These are phyloP conservation scores for Ophiothrix spiculata DNA, from an alignment of 35 echinoderm and acorn worm species.

Conservation along the genomic window DNA sequence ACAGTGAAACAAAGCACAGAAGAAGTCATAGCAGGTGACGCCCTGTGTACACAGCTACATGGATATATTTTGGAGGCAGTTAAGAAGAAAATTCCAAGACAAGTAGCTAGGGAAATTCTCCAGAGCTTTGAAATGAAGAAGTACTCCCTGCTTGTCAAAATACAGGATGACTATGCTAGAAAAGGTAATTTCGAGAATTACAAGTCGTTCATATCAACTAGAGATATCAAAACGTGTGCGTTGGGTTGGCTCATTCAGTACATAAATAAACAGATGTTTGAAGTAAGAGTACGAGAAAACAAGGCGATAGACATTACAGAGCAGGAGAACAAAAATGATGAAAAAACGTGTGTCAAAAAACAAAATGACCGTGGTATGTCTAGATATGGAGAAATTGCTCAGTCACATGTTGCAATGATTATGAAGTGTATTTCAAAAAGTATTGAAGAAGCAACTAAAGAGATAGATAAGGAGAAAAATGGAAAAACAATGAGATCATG, in stretches of 20 bases:
- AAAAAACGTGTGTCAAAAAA: conserved; percentile 1
- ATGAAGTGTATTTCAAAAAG: conserved; percentile 7
- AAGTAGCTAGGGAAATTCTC: conserved; percentile 1
- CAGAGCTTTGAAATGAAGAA: background rate
- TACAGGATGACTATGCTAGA: background rate
- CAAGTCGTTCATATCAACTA: background rate
- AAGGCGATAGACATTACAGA: too few species aligned
- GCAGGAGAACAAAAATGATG: too few species aligned
- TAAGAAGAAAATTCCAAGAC: background rate
- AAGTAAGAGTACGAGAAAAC: too few species aligned
- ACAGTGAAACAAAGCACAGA: background rate
- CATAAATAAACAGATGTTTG: too few species aligned
- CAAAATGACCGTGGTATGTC: background rate
- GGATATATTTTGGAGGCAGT: background rate
- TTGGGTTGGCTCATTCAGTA: conserved; percentile 26
- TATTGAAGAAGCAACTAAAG: conserved; percentile 2
- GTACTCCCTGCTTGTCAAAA: conserved; percentile 26
- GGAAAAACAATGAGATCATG: background rate
- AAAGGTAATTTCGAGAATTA: conserved; percentile 13
- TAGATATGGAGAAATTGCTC: conserved; percentile 8
- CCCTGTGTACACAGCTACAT: background rate
- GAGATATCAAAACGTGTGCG: background rate
- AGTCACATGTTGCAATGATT: background rate
- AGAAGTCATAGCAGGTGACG: background rate
- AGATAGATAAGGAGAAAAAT: background rate